phyloP scores from a whole-genome alignment of 2,797 vertebrate genomes.

The Xenops minutus region DNA sequence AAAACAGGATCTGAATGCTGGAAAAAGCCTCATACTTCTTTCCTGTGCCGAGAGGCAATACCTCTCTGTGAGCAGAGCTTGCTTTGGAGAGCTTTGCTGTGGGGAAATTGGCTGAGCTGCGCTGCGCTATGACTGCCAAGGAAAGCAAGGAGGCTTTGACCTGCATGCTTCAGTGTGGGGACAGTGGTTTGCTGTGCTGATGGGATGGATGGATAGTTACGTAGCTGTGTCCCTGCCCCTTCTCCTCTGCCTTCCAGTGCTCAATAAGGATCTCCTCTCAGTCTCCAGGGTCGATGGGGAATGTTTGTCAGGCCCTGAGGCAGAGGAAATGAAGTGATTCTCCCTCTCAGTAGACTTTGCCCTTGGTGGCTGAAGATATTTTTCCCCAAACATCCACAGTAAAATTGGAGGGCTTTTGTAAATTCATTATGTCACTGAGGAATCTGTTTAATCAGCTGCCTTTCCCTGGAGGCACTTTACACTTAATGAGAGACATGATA shows the following conservation, averaged over 20 bases:
- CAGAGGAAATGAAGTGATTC: not conserved
- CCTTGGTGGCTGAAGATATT: constrained; percentile 15
- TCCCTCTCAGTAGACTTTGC: not conserved
- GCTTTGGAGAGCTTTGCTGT: not conserved
- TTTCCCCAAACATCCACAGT: constrained; percentile 62
- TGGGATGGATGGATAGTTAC: not conserved
- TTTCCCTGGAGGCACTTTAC: constrained; percentile 53
- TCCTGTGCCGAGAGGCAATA: not conserved
- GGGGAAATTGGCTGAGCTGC: not conserved
- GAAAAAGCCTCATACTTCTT: constrained; percentile 64
- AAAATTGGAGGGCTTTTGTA: constrained; percentile 51
- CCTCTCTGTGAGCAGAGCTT: not conserved
- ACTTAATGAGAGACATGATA: constrained; percentile 47
- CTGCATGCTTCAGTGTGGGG: rapidly evolving
- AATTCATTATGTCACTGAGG: constrained; percentile 66
- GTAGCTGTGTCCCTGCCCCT: not conserved
- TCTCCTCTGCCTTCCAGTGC: not conserved
- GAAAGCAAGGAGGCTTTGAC: not conserved
- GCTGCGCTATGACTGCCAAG: not conserved
- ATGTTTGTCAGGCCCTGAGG: not conserved
- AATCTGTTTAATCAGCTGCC: constrained; percentile 72
- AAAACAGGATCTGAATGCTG: constrained; percentile 59
- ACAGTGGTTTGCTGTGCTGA: not conserved
- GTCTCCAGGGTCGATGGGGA: not conserved
- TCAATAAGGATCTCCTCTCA: not conserved